A percentile compares a stretch with the other conserved stretches of the same genome.
Conservation (phyloP, 1,140 invertebrate genomes). For the Capitella teleta region DNA sequence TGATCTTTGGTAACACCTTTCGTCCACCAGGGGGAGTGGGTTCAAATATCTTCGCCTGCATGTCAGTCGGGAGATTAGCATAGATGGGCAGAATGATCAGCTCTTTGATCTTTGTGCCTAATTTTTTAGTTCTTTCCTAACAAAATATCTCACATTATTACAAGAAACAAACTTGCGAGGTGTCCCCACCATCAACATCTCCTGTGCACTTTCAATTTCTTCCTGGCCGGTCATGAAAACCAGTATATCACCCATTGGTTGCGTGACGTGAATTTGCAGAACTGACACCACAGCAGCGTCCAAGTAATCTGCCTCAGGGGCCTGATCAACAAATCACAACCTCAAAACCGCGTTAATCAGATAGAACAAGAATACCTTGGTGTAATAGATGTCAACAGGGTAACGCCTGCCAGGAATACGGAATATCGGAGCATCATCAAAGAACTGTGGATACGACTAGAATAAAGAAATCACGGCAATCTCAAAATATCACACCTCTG, state of each 20-base stretch:
- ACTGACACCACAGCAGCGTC: slow-evolving; percentile 94
- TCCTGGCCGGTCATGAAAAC: slow-evolving; percentile 92
- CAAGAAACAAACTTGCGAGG: background rate
- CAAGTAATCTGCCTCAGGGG: slow-evolving; percentile 95
- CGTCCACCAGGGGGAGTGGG: slow-evolving; percentile 87
- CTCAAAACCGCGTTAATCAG: background rate
- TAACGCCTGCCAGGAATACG: slow-evolving; percentile 77
- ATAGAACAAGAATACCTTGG: slow-evolving; percentile 52
- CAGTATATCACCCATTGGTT: slow-evolving; percentile 86
- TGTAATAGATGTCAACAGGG: slow-evolving; percentile 94
- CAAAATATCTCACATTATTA: slow-evolving; percentile 7
- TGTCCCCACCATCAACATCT: slow-evolving; percentile 59
- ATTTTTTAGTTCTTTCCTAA: slow-evolving; percentile 67
- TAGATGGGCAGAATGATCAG: slow-evolving; percentile 92
- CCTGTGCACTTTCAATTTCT: slow-evolving; percentile 92
- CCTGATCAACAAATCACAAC: slow-evolving; percentile 32
- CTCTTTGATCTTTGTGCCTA: slow-evolving; percentile 88
- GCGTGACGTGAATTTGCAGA: slow-evolving; percentile 89
- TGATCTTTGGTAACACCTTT: slow-evolving; percentile 52
- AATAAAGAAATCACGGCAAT: background rate
- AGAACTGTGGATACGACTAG: slow-evolving; percentile 55
- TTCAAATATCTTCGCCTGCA: slow-evolving; percentile 97
- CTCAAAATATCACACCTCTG: slow-evolving; percentile 44
- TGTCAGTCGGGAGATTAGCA: slow-evolving; percentile 94
- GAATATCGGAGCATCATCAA: slow-evolving; percentile 97